Evolutionary conservation across 2,888 invertebrate species (phyloP), one percentile per base, ranked within the genome.

Genomic region (Emmelina monodactyla): DNA sequence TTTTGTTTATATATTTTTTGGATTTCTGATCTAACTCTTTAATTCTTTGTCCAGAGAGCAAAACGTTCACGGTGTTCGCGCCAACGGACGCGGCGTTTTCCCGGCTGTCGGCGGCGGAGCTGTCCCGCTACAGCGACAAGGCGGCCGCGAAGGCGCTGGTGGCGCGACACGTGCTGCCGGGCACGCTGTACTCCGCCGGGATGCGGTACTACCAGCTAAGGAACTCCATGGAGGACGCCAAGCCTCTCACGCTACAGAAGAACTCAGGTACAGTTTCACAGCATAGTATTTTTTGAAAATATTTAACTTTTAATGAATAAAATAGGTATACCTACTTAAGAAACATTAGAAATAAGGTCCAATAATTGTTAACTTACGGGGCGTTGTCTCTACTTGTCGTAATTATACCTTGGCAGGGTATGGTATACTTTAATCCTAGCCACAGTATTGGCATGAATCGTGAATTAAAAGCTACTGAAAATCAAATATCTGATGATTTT

Each of bases 141-240:
- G 83, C 84, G 9, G 81, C 83, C 0, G 89, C 92, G 5, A 85
- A 86, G 42, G 86, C 88, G 35, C 82, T 93, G 31, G 88, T 91
- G 30, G 85, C 89, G 53, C 82, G 87, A 34, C 92, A 93, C 62
- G 80, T 92, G 37, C 82, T 88, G 38, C 85, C 91, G 2, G 90
- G 90, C 31, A 89, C 91, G 1, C 73, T 92, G 2, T 93, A 90
- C 78, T 91, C 91, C 33, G 90, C 91, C 2, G 92, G 92, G 34
- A 92, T 93, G 89, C 81, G 91, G 49, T 92, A 91, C 72, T 93
- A 91, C 68, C 91, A 92, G 71, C 87, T 92, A 28, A 84, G 88
- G 60, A 91, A 91, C 58, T 89, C 89, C 34, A 83, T 92, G 62
- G 85, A 86, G 46, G 85, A 88, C 30, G 87, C 88, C 28, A 87